Conservation (phyloP, 2,797 vertebrate genomes). For the Notoglanidium macrostoma region DNA sequence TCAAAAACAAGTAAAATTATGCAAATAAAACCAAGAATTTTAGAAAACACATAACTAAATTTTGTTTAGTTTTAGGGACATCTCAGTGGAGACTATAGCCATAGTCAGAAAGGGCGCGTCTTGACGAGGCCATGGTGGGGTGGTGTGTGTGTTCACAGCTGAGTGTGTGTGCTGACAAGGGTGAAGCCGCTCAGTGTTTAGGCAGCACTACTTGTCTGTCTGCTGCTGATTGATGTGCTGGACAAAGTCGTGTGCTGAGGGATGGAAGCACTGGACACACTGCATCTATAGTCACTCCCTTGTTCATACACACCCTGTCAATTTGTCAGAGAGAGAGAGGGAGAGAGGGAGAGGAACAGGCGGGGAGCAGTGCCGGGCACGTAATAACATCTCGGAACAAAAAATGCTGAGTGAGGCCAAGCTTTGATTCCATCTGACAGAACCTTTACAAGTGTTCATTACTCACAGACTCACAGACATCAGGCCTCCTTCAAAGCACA, state of each 20-base stretch:
- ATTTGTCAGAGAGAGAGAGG: slow-evolving; percentile 74
- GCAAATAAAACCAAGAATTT: neutral
- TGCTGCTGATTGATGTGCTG: slow-evolving; percentile 53
- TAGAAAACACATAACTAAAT: neutral
- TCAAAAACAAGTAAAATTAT: neutral
- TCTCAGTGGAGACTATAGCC: neutral
- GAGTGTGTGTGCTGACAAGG: slow-evolving; percentile 23
- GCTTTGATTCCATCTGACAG: slow-evolving; percentile 87
- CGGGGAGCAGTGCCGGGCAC: slow-evolving; percentile 63
- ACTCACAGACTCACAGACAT: slow-evolving; percentile 81
- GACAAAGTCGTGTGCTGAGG: slow-evolving; percentile 33
- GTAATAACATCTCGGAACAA: slow-evolving; percentile 82
- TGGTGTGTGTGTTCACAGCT: neutral
- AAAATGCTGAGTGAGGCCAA: slow-evolving; percentile 82
- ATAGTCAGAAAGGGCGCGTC: neutral
- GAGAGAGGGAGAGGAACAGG: slow-evolving; percentile 39
- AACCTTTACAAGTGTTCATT: slow-evolving; percentile 87
- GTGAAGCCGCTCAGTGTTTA: slow-evolving; percentile 14
- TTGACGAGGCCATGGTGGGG: neutral
- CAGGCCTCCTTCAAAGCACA: slow-evolving; percentile 69
- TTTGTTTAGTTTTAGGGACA: neutral
- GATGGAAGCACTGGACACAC: slow-evolving; percentile 64
- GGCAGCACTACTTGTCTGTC: slow-evolving; percentile 9
- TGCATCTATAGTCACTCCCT: slow-evolving; percentile 68
- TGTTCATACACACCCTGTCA: slow-evolving; percentile 74